Percentiles rank a stretch among this genome's conserved stretches.
Conservation (phyloP, 2,888 invertebrate species). For the Lithophane ornitopus region DNA sequence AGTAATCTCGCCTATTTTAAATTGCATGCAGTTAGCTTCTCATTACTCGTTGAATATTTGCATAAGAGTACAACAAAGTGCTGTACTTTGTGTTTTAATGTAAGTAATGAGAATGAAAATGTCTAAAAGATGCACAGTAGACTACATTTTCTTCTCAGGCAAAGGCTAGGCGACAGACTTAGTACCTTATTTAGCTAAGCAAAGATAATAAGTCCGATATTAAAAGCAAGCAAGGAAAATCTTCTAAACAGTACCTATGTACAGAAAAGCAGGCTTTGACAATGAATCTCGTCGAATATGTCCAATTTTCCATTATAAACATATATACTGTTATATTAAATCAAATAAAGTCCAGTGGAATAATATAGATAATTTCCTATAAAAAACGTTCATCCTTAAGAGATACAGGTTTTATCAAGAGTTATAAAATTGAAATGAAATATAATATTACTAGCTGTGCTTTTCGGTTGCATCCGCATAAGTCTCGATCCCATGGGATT, state of each 20-base stretch:
- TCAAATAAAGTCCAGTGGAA: not conserved
- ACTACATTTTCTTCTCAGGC: slow-evolving; percentile 26
- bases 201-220: slow-evolving; percentile 9
- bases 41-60: slow-evolving; percentile 84
- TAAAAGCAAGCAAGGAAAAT: not conserved
- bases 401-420: not conserved
- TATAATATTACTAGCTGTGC: not conserved
- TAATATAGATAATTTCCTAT: not conserved
- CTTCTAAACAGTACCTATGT: too few relatives aligned
- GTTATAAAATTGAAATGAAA: not conserved
- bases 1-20: slow-evolving; percentile 79
- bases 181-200: not conserved
- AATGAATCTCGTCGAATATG: not conserved
- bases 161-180: slow-evolving; percentile 12
- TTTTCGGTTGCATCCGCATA: too few relatives aligned
- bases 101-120: slow-evolving; percentile 53
- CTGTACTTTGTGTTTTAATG: slow-evolving; percentile 43
- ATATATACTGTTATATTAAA: not conserved
- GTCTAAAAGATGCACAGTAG: slow-evolving; percentile 12
- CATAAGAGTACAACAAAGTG: slow-evolving; percentile 76
- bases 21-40: slow-evolving; percentile 84
- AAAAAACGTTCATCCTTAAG: not conserved
- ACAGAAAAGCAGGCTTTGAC: not conserved
- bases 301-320: not conserved
- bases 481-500: too few relatives aligned